Evolutionary conservation across 2,888 invertebrate species (phyloP), one percentile per base, ranked within the genome.

Genomic region (Prosopocoilus inquinatus): DNA sequence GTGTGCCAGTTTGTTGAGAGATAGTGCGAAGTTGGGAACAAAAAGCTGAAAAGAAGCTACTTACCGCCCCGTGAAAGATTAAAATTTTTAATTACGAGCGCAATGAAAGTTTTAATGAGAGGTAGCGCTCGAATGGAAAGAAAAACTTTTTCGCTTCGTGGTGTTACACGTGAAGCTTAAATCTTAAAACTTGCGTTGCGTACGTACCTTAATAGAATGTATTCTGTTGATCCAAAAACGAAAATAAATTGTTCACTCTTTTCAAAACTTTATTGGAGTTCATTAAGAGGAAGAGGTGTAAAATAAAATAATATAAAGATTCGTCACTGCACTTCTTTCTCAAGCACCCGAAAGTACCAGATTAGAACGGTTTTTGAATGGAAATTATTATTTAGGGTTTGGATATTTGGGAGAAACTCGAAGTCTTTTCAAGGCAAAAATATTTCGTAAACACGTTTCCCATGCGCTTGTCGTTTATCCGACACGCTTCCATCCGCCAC

Each of bases 71-170:
- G 55, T 64, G 61, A 63, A 64, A 64, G 63, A 64, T 64, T 64
- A 61, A 64, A 64, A 64, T 59, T 64, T 64, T 63, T 62, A 64
- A 65, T 65, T 64, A 65, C 52, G 58, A 51, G 46, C 55, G 51
- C 55, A 59, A 65, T 64, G 64, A 65, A 63, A 62, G 58, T 62
- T 64, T 64, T 63, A 63, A 61, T 55, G 59, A 57, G 53, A 55
- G 48, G 38, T n/a, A n/a, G n/a, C 41, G 41, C 41, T 15, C 41
- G 43, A 28, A 28, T 28, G 7, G 20, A 28, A 28, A 28, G 7
- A 7, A 28, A 28, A 28, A 28, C 20, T 28, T 28, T 28, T 28
- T 28, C 20, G 7, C 20, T 28, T 28, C 20, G 7, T 28, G 20
- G 7, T 28, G 20, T 28, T 28, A 28, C 20, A 5, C 20, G 20